phyloP scores from a whole-genome alignment of 2,113 vertebrate genomes.

The Daboia siamensis region DNA sequence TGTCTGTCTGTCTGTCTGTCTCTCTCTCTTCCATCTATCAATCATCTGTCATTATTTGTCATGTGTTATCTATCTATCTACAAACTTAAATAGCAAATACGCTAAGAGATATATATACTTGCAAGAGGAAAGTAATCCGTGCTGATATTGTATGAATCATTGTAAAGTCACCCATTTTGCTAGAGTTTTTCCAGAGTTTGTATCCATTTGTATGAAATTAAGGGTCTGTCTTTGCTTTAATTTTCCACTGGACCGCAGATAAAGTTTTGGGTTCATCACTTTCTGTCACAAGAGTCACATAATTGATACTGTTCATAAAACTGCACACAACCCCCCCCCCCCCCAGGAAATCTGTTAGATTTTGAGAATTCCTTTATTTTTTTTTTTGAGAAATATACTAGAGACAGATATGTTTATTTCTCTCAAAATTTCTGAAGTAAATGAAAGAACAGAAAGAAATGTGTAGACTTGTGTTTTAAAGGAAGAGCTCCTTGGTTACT shows the following conservation, averaged over 20 bases:
- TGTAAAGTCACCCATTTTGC: background rate
- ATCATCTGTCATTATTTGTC: background rate
- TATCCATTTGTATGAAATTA: background rate
- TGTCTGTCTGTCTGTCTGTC: too few species aligned
- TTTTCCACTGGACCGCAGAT: background rate
- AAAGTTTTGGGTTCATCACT: background rate
- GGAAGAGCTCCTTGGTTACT: background rate
- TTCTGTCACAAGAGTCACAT: too few species aligned
- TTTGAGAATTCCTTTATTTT: background rate
- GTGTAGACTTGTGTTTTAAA: background rate
- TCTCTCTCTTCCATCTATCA: too few species aligned
- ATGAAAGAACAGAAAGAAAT: background rate
- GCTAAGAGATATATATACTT: background rate
- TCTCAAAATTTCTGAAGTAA: background rate
- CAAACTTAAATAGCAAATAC: background rate
- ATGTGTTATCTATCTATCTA: background rate
- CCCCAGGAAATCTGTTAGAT: background rate
- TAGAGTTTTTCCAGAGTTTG: background rate
- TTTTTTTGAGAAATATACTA: background rate
- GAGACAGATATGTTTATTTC: background rate
- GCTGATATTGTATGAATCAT: background rate
- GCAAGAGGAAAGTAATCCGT: background rate
- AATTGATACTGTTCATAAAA: background rate
- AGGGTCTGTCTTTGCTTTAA: background rate
- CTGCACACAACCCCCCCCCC: background rate